Evolutionary conservation across 2,113 vertebrate genomes (phyloP).

Genomic region (Nasalis larvatus): DNA sequence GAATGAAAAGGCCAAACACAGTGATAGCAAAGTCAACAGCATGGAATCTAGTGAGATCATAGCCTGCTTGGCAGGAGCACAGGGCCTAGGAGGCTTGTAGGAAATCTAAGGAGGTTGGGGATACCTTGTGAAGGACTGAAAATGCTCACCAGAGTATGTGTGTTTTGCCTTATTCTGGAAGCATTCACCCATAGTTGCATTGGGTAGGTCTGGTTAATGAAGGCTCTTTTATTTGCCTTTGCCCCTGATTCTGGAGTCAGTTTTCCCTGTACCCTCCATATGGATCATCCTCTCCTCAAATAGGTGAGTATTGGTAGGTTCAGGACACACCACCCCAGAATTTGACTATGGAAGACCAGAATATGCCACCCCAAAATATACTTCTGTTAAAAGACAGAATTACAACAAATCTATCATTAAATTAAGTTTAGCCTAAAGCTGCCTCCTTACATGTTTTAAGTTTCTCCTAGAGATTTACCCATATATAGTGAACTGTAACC

Average conservation of each 20-base stretch:
- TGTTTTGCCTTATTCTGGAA: background rate
- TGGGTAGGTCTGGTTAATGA: background rate
- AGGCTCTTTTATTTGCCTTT: background rate
- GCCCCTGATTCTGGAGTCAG: background rate
- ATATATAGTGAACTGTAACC: background rate
- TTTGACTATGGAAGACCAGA: background rate
- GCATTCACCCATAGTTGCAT: no score
- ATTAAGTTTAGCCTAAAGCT: background rate
- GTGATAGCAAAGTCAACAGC: background rate
- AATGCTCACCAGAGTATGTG: background rate
- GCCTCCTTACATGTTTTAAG: background rate
- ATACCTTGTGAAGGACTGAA: background rate
- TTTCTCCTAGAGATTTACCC: background rate
- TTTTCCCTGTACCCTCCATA: background rate
- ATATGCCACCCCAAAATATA: background rate
- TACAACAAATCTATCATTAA: background rate
- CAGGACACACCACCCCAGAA: background rate
- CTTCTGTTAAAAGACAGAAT: background rate
- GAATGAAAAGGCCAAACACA: background rate
- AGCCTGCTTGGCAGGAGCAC: background rate
- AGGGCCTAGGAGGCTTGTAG: background rate
- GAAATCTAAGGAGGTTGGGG: background rate
- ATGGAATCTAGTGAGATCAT: background rate
- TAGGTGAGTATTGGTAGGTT: background rate
- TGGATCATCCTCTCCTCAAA: background rate